Evolutionary conservation across 2,888 invertebrate species (phyloP).

Genomic region (Serripes groenlandicus): DNA sequence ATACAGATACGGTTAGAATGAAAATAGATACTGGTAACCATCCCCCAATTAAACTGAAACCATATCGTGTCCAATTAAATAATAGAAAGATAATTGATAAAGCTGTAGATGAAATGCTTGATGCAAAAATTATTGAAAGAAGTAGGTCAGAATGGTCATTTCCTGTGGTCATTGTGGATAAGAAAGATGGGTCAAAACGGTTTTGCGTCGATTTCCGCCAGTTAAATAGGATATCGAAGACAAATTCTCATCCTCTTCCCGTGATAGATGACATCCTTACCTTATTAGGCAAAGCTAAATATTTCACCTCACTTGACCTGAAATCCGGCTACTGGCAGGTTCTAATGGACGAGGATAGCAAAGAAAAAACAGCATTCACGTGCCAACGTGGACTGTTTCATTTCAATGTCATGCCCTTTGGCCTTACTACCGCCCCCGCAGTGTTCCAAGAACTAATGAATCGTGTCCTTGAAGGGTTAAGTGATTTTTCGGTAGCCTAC

Average conservation of each 20-base stretch:
- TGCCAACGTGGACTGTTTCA: conserved; percentile 45
- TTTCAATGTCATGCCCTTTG: conserved; percentile 52
- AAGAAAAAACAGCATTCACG: conserved; percentile 53
- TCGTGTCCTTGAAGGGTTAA: conserved; percentile 47
- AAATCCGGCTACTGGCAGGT: conserved; percentile 56
- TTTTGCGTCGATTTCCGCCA: conserved; percentile 14
- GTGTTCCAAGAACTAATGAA: conserved; percentile 53
- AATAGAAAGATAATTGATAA: conserved; percentile 38
- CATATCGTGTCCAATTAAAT: conserved; percentile 16
- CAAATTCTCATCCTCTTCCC: conserved; percentile 44
- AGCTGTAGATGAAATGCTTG: conserved; percentile 38
- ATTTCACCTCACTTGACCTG: conserved; percentile 44
- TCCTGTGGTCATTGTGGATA: conserved; percentile 5
- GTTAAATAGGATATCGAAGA: conserved; percentile 24
- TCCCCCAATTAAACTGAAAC: conserved; percentile 26
- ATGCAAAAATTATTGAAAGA: conserved; percentile 19
- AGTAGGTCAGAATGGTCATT: conserved; percentile 10
- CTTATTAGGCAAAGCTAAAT: conserved; percentile 35
- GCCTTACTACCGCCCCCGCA: conserved; percentile 39
- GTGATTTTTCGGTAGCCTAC: conserved; percentile 50
- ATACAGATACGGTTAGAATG: conserved; percentile 37
- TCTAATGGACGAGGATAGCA: conserved; percentile 26
- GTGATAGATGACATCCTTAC: conserved; percentile 48
- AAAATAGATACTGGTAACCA: conserved; percentile 29
- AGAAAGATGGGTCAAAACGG: conserved; percentile 8